A percentile compares a stretch with the other conserved stretches of the same genome.
Evolutionary conservation across 2,797 vertebrate species (phyloP).

Genomic region (Pelodytes ibericus): DNA sequence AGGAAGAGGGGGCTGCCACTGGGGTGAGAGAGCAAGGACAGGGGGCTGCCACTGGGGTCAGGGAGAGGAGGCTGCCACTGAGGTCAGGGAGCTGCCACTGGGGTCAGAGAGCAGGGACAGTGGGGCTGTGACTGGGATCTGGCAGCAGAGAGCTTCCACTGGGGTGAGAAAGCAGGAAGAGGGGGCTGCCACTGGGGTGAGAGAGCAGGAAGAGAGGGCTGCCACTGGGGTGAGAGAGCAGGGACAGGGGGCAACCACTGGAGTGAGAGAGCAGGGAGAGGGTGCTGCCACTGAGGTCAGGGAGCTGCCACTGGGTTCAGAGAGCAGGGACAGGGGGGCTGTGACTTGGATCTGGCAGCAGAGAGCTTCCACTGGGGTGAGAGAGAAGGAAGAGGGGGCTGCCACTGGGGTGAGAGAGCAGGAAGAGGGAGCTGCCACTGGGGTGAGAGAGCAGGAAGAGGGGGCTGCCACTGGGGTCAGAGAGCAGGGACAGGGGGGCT

Average conservation of each 20-base stretch:
- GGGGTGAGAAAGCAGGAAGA: neutral
- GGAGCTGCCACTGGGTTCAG: neutral
- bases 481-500: neutral
- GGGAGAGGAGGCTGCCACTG: neutral
- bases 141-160: constrained; percentile 20
- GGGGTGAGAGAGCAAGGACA: neutral
- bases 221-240: too few species aligned
- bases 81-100: too few species aligned
- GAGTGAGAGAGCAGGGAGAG: too few species aligned
- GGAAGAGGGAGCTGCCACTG: neutral
- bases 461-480: too few species aligned
- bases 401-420: neutral
- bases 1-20: constrained; percentile 58
- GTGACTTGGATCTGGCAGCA: neutral
- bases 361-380: neutral
- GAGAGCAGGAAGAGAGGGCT: neutral
- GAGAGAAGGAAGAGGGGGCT: neutral
- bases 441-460: neutral
- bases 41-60: neutral
- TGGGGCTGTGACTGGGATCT: constrained; percentile 71
- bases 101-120: neutral
- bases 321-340: neutral
- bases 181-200: constrained; percentile 46
- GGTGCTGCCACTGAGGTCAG: too few species aligned
- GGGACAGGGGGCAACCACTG: too few species aligned